phyloP scores from a whole-genome alignment of 2,797 vertebrate genomes.

The Acanthornis magna region DNA sequence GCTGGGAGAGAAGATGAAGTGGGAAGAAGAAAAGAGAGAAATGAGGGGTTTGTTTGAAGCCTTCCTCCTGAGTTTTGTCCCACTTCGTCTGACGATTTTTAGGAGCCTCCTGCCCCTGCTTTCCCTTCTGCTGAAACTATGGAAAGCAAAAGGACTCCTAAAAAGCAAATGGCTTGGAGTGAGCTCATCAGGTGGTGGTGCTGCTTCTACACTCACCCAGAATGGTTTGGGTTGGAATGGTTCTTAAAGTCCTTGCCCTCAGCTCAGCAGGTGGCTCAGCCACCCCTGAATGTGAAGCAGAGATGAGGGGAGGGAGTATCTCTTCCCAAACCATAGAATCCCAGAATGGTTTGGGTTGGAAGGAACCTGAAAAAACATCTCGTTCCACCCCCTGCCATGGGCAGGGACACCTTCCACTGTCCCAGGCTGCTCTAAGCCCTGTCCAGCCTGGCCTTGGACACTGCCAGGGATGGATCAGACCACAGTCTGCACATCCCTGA shows the following conservation, averaged over 20 bases:
- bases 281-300: background rate
- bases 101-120: background rate
- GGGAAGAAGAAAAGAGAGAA: background rate
- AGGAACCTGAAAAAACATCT: background rate
- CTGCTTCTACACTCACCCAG: background rate
- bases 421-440: background rate
- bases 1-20: background rate
- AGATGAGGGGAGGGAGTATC: background rate
- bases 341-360: background rate
- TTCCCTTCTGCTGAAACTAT: background rate
- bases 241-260: background rate
- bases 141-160: no score
- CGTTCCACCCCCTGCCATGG: background rate
- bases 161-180: background rate
- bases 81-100: background rate
- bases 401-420: background rate
- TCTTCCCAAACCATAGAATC: background rate
- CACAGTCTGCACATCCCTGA: no score
- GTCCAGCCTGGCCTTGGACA: no score
- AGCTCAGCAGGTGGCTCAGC: background rate
- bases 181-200: accelerated
- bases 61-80: background rate
- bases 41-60: background rate
- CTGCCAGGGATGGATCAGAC: no score
- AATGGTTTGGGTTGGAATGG: background rate